phyloP scores from a whole-genome alignment of 2,797 vertebrate genomes.

The Phrynocephalus forsythii region DNA sequence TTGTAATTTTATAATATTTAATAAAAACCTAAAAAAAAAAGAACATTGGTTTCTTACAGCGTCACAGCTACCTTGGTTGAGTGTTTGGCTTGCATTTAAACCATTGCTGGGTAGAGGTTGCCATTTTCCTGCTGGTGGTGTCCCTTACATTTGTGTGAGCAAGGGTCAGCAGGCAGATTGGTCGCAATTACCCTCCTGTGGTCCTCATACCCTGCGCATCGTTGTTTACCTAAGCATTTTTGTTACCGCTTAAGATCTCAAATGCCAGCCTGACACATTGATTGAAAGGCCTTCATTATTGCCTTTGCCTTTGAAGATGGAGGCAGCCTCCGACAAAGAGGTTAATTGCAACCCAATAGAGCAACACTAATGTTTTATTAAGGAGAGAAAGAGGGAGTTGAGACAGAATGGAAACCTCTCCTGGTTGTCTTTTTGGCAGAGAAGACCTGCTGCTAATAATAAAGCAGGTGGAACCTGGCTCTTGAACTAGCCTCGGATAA shows the following conservation, averaged over 20 bases:
- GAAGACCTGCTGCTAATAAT: conserved; percentile 61
- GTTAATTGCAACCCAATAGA: conserved; percentile 76
- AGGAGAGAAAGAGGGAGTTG: conserved; percentile 46
- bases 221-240: conserved; percentile 70
- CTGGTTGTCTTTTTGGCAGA: conserved; percentile 66
- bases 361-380: conserved; percentile 76
- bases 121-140: conserved; percentile 30
- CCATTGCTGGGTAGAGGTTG: rapidly evolving
- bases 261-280: conserved; percentile 62
- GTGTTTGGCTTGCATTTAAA: conserved; percentile 1
- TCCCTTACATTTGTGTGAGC: conserved; percentile 42
- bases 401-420: background rate
- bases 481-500: background rate
- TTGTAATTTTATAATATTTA: too few species aligned
- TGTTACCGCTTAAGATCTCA: conserved; percentile 58
- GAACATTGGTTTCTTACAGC: conserved; percentile 15
- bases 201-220: conserved; percentile 41
- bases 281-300: conserved; percentile 73
- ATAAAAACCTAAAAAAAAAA: too few species aligned
- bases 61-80: background rate
- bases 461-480: background rate
- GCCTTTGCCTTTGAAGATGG: conserved; percentile 72
- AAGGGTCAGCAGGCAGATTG: conserved; percentile 45
- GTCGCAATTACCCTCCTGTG: conserved; percentile 60
- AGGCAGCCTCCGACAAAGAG: conserved; percentile 72